Percentiles rank a stretch among this genome's conserved stretches.
Evolutionary conservation across 1,140 invertebrate genomes (phyloP).

Genomic region (Ditylenchus dipsaci): DNA sequence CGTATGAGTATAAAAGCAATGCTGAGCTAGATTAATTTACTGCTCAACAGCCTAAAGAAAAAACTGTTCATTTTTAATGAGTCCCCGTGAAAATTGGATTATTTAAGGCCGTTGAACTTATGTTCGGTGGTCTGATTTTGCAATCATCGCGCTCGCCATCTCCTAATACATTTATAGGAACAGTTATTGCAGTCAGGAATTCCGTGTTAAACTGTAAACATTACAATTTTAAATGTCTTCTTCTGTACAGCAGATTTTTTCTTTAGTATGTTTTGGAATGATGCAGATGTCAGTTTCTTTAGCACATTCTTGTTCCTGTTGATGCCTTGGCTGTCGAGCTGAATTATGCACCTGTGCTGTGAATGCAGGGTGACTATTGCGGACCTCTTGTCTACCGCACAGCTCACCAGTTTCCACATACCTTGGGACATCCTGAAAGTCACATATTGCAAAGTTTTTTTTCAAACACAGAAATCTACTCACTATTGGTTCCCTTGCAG

Average conservation of each 20-base stretch:
- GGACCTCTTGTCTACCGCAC: constrained; percentile 30
- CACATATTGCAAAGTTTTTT: background rate
- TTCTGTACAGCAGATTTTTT: constrained; percentile 33
- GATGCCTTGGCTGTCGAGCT: background rate
- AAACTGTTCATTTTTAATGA: too few relatives aligned
- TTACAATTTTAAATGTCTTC: background rate
- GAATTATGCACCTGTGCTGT: too few relatives aligned
- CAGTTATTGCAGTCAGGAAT: too few relatives aligned
- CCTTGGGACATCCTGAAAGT: constrained; percentile 44
- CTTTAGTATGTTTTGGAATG: constrained; percentile 36
- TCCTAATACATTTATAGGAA: too few relatives aligned
- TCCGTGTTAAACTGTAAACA: too few relatives aligned
- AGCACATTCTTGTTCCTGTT: background rate
- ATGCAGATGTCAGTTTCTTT: constrained; percentile 32
- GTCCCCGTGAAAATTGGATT: too few relatives aligned
- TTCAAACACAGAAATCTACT: constrained; percentile 14
- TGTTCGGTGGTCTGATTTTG: too few relatives aligned
- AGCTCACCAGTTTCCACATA: constrained; percentile 45
- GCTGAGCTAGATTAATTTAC: too few relatives aligned
- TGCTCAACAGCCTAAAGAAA: too few relatives aligned
- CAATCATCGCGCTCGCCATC: too few relatives aligned
- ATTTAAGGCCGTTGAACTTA: too few relatives aligned
- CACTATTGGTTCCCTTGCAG: constrained; percentile 49
- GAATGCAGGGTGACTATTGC: background rate
- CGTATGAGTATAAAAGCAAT: too few relatives aligned